Percentiles rank a stretch among this genome's conserved stretches.
Conservation (phyloP, 53 echinoderm and acorn worm genomes). For the Crossaster papposus region DNA sequence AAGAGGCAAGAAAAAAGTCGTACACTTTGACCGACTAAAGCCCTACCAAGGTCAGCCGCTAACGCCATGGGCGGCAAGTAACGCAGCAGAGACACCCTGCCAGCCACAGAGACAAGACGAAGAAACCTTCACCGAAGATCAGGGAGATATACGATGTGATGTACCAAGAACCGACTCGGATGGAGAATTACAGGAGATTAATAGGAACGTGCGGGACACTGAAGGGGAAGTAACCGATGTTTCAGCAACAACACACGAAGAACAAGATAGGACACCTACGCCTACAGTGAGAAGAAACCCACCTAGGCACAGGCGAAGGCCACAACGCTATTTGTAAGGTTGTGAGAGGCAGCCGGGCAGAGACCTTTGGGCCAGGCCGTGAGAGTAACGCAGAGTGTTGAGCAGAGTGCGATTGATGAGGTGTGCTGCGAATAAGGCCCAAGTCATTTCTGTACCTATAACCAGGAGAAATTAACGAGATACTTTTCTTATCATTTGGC, state of each 20-base stretch:
- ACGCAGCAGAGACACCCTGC: no score
- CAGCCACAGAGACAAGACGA: neutral
- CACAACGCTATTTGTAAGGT: neutral
- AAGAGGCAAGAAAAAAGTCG: no score
- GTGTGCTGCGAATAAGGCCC: neutral
- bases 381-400: neutral
- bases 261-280: neutral
- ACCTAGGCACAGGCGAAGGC: slow-evolving; percentile 2
- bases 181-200: no score
- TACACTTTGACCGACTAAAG: no score
- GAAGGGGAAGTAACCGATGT: no score
- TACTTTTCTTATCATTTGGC: neutral
- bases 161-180: no score
- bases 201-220: no score
- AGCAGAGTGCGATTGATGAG: neutral
- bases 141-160: no score
- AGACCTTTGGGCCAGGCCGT: slow-evolving; percentile 2
- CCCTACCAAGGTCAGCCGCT: no score
- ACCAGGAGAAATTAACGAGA: neutral
- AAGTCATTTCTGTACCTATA: neutral
- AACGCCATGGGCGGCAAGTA: neutral
- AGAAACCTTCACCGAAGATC: no score
- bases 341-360: neutral
- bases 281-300: neutral
- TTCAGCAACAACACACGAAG: neutral